These are phyloP conservation scores for Parauchenoglanis punctatus DNA, from an alignment of 2,797 vertebrate species.

Conservation along the genomic window DNA sequence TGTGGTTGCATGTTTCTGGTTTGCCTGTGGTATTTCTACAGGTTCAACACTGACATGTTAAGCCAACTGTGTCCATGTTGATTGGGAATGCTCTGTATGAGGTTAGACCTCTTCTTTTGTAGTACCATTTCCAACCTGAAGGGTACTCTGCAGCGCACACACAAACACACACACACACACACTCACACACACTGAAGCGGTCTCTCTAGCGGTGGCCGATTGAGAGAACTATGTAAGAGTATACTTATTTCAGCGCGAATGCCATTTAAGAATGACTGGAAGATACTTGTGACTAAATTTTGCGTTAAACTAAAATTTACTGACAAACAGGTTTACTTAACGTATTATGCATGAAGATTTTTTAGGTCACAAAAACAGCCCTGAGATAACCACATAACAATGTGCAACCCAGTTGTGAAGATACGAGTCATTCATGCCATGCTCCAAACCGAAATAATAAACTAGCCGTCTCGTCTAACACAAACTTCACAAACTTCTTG, in stretches of 20 bases:
- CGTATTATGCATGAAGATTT: not conserved
- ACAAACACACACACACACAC: not conserved
- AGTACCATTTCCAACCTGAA: constrained; percentile 8
- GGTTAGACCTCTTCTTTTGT: constrained; percentile 17
- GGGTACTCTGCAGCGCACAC: not conserved
- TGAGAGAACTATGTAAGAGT: not conserved
- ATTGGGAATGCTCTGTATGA: constrained; percentile 18
- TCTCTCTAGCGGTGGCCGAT: not conserved
- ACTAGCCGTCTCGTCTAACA: not conserved
- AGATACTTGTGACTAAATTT: not conserved
- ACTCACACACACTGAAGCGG: too few species aligned
- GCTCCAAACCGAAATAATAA: not conserved
- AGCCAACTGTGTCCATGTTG: constrained; percentile 25
- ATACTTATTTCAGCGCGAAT: not conserved
- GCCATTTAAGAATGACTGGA: not conserved
- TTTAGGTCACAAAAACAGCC: not conserved
- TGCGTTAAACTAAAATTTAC: not conserved
- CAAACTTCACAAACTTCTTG: not conserved
- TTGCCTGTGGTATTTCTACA: constrained; percentile 49
- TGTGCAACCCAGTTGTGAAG: not conserved
- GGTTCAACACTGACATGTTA: constrained; percentile 49
- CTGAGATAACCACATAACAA: not conserved
- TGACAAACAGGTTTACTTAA: not conserved
- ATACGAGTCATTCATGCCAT: not conserved
- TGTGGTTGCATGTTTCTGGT: constrained; percentile 34